Evolutionary conservation across 2,888 invertebrate species (phyloP).

Genomic region (Acleris literana): DNA sequence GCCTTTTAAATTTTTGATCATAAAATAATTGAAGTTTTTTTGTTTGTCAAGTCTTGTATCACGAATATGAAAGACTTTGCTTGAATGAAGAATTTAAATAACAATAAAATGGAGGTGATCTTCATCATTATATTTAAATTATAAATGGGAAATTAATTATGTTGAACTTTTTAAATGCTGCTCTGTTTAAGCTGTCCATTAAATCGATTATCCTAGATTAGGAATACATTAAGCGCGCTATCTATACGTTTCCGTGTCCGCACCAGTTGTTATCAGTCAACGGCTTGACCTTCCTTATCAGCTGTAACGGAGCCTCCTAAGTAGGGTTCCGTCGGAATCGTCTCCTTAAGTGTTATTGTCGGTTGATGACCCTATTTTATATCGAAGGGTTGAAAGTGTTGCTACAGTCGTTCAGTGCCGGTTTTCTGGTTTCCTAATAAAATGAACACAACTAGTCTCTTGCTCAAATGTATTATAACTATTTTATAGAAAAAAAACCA

Average conservation of each 20-base stretch:
- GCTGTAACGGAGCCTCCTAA: conserved; percentile 26
- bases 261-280: conserved; percentile 49
- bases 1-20: too few relatives aligned
- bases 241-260: conserved; percentile 32
- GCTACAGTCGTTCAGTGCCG: not conserved
- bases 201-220: conserved; percentile 15
- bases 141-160: too few relatives aligned
- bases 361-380: conserved; percentile 26
- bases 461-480: too few relatives aligned
- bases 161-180: not conserved
- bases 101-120: too few relatives aligned
- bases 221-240: conserved; percentile 13
- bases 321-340: conserved; percentile 26
- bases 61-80: too few relatives aligned
- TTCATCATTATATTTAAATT: too few relatives aligned
- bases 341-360: conserved; percentile 21
- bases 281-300: conserved; percentile 53
- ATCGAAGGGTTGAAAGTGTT: conserved; percentile 8
- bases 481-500: too few relatives aligned
- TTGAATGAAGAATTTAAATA: too few relatives aligned
- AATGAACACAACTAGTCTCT: too few relatives aligned
- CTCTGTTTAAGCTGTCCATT: not conserved
- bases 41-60: too few relatives aligned
- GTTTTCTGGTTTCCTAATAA: not conserved
- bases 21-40: too few relatives aligned